Base-by-base conservation (phyloP, 1,140 invertebrate genomes). In the Vollenhovia emeryi region DNA sequence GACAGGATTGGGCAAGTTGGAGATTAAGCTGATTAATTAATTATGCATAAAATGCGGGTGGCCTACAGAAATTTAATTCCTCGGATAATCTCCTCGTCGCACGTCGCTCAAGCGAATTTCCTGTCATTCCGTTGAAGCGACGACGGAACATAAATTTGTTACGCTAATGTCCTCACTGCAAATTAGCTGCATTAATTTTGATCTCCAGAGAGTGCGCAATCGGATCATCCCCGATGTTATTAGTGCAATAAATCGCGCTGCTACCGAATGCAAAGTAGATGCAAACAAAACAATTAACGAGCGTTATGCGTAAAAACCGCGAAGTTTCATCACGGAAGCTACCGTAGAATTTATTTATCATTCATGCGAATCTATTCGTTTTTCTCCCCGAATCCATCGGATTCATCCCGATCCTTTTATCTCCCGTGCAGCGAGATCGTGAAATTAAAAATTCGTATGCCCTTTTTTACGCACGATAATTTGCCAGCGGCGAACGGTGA, bases 201-300 rank as follows among this genome's bases (percentile, higher is more conserved):
- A 82, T 82, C 33, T 82, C 78, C 78, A 73, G 50, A 36, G 33
- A 36, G 45, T 48, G 66, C 36, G 24, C 78, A 45, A 55, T 73
- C 50, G 78, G 24, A 57, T 71, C 66, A 24, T 18, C 30, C 9
- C 15, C 66, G 66, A 73, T 82, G 52, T 57, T 68, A 82, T 27
- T 55, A 52, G n/a, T 40, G 78, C 52, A 52, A 82, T 82, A 82
- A 82, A 82, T 82, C 50, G 78, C 36, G 50, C 24, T 36, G 52
- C 66, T 40, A 57, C 78, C 66, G 36, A 73, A 82, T 82, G 78
- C 78, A 82, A 82, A 82, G 66, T 43, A 73, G 78, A 82, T 82
- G 78, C 78, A 82, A 82, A 82, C 66, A 82, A 82, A 82, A 82
- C 78, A 82, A 73, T 82, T 82, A 73, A 82, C 50, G 66, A 82